These are phyloP conservation scores for Microtus agrestis DNA, from an alignment of 2,797 vertebrate genomes.

Conservation along the genomic window DNA sequence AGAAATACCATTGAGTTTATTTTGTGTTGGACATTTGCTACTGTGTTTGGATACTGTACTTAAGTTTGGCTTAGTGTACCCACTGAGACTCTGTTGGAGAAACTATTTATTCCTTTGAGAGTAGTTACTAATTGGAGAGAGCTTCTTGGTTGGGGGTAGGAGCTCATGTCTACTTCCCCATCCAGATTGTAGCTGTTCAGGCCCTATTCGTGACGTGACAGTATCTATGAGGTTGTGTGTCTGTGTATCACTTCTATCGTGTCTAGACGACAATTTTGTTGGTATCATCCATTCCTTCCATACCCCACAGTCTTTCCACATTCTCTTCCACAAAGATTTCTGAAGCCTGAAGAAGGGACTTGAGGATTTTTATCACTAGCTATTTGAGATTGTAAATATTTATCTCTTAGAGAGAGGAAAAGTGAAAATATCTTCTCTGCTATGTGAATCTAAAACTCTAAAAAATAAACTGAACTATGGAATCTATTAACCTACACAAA, in stretches of 20 bases:
- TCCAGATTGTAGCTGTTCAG: not conserved
- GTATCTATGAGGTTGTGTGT: not conserved
- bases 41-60: not conserved
- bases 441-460: not conserved
- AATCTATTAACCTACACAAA: not conserved
- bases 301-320: not conserved
- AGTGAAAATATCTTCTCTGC: not conserved
- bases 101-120: not conserved
- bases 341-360: not conserved
- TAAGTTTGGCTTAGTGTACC: not conserved
- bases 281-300: not conserved
- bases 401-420: not conserved
- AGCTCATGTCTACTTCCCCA: not conserved
- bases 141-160: not conserved
- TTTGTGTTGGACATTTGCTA: no score
- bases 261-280: not conserved
- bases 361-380: conserved; percentile 21
- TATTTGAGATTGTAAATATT: conserved; percentile 32
- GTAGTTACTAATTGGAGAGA: not conserved
- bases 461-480: conserved; percentile 10
- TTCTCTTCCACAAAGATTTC: not conserved
- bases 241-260: no score
- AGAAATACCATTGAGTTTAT: no score
- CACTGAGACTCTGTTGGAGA: not conserved
- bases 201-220: no score